Evolutionary conservation across 2,113 vertebrate genomes (phyloP), one percentile per base, ranked within the genome.

Genomic region (Poecile atricapillus): DNA sequence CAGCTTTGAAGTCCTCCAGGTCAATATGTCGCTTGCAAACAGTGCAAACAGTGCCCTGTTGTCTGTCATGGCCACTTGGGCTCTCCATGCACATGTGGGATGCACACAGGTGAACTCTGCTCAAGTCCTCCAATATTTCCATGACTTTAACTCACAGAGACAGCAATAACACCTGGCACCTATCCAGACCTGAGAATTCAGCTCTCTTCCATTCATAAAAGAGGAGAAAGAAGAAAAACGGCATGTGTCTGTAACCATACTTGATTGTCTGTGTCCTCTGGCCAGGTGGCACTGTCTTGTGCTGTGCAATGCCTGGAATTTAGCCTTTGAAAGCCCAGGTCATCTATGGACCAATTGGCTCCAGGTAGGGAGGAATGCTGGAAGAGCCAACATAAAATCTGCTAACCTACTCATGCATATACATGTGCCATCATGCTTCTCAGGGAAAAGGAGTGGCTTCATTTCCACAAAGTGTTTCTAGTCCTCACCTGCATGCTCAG

Each of bases 71-170:
- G 58, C 77, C 39, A 14, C 87, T 31, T 37, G 7, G 50, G 74
- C 74, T 83, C 50, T 68, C n/a, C 1, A 6, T 19, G 49, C 0
- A 0, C 0, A 0, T 64, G 83, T 87, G 46, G 49, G 80, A 87
- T 89, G 77, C 55, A 59, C 77, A 43, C 67, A 94, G 91, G 81
- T 89, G 87, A 55, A 15, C 24, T 65, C 62, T 76, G 76, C 79
- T 77, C 37, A 15, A 75, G 64, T n/a, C 28, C 43, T 53, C 56
- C 70, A 23, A 1, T 85, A 49, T 76, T 96, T 92, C 77, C 89
- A 24, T 84, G 92, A 85, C 0, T 76, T 83, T 55, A 71, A 53
- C 62, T 58, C 65, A 53, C 15, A 75, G 73, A 76, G 71, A 75
- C 39, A 90, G 28, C 70, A 83, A 1, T 20, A 79, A 89, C 62